These are phyloP conservation scores for Cavia aperea DNA, from an alignment of 2,113 vertebrate genomes.

Conservation along the genomic window DNA sequence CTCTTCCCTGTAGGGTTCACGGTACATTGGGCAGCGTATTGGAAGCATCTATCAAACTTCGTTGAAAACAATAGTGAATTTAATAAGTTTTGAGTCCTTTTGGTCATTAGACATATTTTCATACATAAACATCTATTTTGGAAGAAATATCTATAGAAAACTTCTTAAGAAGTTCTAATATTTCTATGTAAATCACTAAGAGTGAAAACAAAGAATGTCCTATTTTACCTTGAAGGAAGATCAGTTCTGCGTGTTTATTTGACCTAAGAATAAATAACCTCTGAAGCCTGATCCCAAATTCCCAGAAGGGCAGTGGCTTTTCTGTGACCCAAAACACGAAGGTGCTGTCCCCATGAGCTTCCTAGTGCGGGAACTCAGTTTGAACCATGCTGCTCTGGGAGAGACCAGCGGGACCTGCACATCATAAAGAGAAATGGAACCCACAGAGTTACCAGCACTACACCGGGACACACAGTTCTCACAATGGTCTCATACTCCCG, in stretches of 20 bases:
- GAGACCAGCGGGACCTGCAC: neutral
- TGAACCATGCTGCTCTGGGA: neutral
- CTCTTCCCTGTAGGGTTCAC: neutral
- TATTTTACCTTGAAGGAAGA: constrained; percentile 6
- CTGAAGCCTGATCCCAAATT: neutral
- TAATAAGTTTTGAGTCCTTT: neutral
- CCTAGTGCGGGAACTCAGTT: neutral
- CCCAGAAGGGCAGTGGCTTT: neutral
- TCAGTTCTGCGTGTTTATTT: neutral
- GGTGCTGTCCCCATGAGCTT: neutral
- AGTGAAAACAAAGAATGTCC: neutral
- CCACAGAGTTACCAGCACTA: neutral
- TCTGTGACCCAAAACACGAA: neutral
- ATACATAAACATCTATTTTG: neutral
- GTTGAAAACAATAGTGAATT: neutral
- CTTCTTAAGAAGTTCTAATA: neutral
- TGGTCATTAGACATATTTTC: neutral
- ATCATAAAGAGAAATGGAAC: neutral
- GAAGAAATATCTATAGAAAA: neutral
- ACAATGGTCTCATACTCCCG: neutral
- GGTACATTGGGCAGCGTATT: neutral
- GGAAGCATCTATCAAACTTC: neutral
- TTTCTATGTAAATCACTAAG: neutral
- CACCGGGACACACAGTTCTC: neutral
- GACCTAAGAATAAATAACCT: neutral